Base-by-base conservation (phyloP, 1,140 invertebrate species). In the Oncopodura yosiiana region DNA sequence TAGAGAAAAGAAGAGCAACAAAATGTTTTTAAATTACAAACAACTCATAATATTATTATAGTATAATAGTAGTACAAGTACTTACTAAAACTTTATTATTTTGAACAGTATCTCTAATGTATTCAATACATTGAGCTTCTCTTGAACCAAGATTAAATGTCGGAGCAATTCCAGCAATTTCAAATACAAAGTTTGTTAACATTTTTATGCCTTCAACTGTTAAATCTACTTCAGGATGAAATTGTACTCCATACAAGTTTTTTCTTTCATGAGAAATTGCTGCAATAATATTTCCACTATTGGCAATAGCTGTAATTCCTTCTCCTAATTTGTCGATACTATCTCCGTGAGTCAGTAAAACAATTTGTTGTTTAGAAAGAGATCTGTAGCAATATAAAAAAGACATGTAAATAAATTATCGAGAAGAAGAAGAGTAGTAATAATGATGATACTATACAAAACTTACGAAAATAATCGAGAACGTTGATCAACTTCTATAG, bases 301-400 rank as follows among this genome's bases (percentile, higher is more conserved):
- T 81, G 36, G 87, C 93, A 55, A 86, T 83, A 23, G 83, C 76
- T 66, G 82, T 81, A 69, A 96, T 91, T 62, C 78, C 78, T 41
- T 93, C 85, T 12, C 90, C 92, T 27, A 94, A 78, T 68, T 84
- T 83, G 56, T 90, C 86, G 58, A 99, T 83, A 70, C 87, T 89
- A 75, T 99, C 95, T 2, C 94, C 94, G 73, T 99, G 95, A 1
- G 94, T 98, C 48, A 99, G 73, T 21, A 99, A 74, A 42, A 98
- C 95, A 62, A 81, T 78, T 72, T 99, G 88, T 59, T 82, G 78
- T 69, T 85, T 84, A 16, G 86, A 81, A 61, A 98, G 73, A 52
- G 85, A 86, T 69, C 90, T 94, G 69, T 63, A 74, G 71, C n/a
- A 21, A n/a, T n/a, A n/a, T n/a, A n/a, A n/a, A n/a, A n/a, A n/a